Conservation (phyloP, 1,140 invertebrate genomes). For the Brevipalpus yothersi region DNA sequence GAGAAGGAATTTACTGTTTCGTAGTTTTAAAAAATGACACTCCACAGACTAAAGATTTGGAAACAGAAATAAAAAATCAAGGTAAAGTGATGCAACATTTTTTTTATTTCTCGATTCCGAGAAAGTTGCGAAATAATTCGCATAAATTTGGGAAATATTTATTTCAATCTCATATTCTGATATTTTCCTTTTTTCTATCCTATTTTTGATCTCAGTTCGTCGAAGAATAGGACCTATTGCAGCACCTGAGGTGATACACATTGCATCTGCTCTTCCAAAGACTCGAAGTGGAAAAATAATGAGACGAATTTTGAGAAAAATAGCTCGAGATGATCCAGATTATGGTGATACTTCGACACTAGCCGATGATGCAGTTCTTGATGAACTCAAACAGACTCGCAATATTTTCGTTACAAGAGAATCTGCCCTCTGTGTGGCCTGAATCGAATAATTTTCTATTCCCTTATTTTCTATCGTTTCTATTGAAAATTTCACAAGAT, state of each 20-base stretch:
- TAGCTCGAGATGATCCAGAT: constrained; percentile 59
- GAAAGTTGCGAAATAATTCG: too few species aligned
- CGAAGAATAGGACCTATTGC: constrained; percentile 88
- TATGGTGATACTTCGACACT: constrained; percentile 68
- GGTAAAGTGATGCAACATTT: constrained; percentile 21
- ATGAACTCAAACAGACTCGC: constrained; percentile 33
- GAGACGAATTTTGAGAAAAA: constrained; percentile 73
- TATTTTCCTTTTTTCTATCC: background rate
- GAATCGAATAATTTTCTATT: too few species aligned
- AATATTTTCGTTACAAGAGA: background rate
- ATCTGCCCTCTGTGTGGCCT: too few species aligned
- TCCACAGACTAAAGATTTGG: constrained; percentile 19
- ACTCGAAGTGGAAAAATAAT: constrained; percentile 96
- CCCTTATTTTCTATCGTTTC: too few species aligned
- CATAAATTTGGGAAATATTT: too few species aligned
- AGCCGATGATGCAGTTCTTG: constrained; percentile 60
- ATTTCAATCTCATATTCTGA: too few species aligned
- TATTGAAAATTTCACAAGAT: too few species aligned
- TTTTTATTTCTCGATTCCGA: background rate
- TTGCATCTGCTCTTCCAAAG: constrained; percentile 75
- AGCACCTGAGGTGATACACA: constrained; percentile 74
- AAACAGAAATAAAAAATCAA: constrained; percentile 45
- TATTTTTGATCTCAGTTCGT: constrained; percentile 44
- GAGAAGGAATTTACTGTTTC: constrained; percentile 89
- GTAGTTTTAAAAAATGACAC: constrained; percentile 54